phyloP scores from a whole-genome alignment of 1,140 invertebrate species.

The Periplaneta americana region DNA sequence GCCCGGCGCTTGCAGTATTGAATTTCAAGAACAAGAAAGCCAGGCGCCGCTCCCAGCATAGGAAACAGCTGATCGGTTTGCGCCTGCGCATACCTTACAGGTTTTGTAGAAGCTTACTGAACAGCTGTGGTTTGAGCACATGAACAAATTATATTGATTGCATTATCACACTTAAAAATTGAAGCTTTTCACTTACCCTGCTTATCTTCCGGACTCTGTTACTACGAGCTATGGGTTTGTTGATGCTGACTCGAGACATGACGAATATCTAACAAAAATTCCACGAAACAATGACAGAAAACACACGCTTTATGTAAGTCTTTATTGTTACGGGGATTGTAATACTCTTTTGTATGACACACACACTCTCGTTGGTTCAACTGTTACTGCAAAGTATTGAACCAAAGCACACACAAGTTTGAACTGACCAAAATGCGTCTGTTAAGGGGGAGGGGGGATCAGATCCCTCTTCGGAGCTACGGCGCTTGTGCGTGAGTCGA shows the following conservation, averaged over 20 bases:
- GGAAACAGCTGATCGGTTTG: background rate
- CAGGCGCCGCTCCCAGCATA: background rate
- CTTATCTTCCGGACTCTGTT: slow-evolving; percentile 39
- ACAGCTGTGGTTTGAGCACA: background rate
- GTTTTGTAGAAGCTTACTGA: background rate
- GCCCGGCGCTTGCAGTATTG: background rate
- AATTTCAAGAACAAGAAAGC: background rate
- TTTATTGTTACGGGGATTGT: background rate
- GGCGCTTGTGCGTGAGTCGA: background rate
- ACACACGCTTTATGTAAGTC: background rate
- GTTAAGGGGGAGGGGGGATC: background rate
- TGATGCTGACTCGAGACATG: slow-evolving; percentile 43
- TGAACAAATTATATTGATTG: too few species aligned
- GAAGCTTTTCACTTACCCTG: slow-evolving; percentile 35
- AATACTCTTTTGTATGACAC: background rate
- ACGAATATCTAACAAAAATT: background rate
- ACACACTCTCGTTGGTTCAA: background rate
- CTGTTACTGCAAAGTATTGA: background rate
- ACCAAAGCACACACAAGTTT: background rate
- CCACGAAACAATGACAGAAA: background rate
- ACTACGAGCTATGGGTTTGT: slow-evolving; percentile 38
- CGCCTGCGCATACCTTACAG: background rate
- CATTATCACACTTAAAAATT: too few species aligned
- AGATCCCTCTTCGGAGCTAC: background rate
- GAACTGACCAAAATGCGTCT: background rate